Conservation (phyloP, 1,140 invertebrate species). For the Drosophila kohkoa region DNA sequence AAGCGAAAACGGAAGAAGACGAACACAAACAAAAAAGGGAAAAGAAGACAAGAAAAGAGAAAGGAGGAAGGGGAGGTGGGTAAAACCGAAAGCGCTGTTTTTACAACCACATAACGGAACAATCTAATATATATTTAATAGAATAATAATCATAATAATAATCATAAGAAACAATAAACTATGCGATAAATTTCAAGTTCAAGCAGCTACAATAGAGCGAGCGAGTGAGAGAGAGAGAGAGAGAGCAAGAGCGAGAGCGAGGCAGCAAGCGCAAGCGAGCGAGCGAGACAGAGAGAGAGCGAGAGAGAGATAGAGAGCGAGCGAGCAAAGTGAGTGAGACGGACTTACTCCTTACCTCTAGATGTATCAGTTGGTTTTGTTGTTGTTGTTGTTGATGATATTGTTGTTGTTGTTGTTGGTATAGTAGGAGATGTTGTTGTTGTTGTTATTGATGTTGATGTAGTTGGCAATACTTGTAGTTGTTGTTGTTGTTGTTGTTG, state of each 20-base stretch:
- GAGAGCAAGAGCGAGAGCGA: constrained; percentile 10
- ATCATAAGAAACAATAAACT: constrained; percentile 21
- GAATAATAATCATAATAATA: constrained; percentile 24
- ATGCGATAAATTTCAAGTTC: constrained; percentile 15
- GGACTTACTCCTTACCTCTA: constrained; percentile 78
- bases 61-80: neutral
- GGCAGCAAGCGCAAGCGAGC: constrained; percentile 14
- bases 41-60: neutral
- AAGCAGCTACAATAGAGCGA: constrained; percentile 25
- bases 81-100: constrained; percentile 2
- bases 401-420: constrained; percentile 27
- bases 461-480: constrained; percentile 47
- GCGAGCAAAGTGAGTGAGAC: constrained; percentile 49
- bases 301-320: constrained; percentile 18
- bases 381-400: constrained; percentile 45
- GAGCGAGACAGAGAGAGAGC: constrained; percentile 12
- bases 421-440: constrained; percentile 35
- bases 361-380: constrained; percentile 54
- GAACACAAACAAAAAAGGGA: neutral
- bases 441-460: constrained; percentile 43
- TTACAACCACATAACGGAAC: constrained; percentile 22
- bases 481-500: constrained; percentile 53
- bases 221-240: neutral
- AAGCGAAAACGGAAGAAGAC: no score
- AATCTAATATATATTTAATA: constrained; percentile 32